Base-by-base conservation (phyloP, 2,888 invertebrate species). In the Ormyrus nitidulus region DNA sequence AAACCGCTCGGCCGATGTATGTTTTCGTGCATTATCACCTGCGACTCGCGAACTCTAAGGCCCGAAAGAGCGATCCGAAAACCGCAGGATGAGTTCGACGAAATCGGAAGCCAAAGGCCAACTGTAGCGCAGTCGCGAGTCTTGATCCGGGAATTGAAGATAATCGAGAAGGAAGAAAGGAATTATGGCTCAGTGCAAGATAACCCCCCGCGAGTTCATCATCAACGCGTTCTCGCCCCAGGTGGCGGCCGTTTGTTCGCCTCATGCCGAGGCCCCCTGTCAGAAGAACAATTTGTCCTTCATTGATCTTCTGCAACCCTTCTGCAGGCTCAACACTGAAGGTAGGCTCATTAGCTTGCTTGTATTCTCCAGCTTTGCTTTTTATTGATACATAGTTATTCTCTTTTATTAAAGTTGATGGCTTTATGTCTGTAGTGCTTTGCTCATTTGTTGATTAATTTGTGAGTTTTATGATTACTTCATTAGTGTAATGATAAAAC, bases 271-370 rank as follows among this genome's bases (percentile, higher is more conserved):
- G 86, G 93, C 94, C 87, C 92, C 96, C 77, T 97, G 98, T 87
- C 94, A 95, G 85, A 97, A 97, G 89, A 98, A 98, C 91, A 97
- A 98, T 91, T 92, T 99, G 82, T 94, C 95, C 54, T 97, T 98
- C 89, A 94, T 95, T 74, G 97, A 98, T 91, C 91, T 99, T 82
- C 91, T 98, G 74, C 97, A 97, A 89, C 98, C 98, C 0, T 99
- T 98, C 90, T 94, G 95, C 90, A 93, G 93, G 89, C 89, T 95
- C 87, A 94, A 93, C 84, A 93, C 93, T 83, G 96, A 96, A 92
- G 94, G 95, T 95, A 10, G 5, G 13, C 1, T 44, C 61, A 51
- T 89, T 88, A 83, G 58, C 66, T 76, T 64, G 13, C 13, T 46
- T 62, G n/a, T 62, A 34, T 34, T 61, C 46, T 10, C 9, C 2